Evolutionary conservation across 1,140 invertebrate species (phyloP).

Genomic region (Pseudomyrmex sp.): DNA sequence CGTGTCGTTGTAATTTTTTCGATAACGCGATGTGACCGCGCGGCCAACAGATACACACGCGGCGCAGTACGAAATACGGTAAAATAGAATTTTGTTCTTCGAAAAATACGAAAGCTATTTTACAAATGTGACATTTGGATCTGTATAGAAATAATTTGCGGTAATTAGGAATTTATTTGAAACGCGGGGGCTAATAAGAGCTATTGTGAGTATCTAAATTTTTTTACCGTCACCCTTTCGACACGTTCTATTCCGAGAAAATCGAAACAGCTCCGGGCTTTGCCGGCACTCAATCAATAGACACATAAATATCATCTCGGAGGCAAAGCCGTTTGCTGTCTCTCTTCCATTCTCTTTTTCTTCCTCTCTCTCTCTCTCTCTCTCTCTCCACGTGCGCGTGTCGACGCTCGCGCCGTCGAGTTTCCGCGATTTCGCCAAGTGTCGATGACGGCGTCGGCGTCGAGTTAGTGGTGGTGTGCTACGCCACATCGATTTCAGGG

Average conservation of each 20-base stretch:
- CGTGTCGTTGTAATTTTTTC: neutral
- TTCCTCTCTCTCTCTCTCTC: neutral
- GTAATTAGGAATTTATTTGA: neutral
- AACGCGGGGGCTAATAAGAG: neutral
- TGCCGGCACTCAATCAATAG: conserved; percentile 67
- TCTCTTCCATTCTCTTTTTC: neutral
- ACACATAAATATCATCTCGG: conserved; percentile 68
- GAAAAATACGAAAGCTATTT: neutral
- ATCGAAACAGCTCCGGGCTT: conserved; percentile 41
- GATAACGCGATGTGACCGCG: neutral
- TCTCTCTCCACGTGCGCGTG: conserved; percentile 17
- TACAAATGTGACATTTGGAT: no score
- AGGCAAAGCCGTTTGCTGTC: conserved; percentile 11
- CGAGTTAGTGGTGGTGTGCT: conserved; percentile 58
- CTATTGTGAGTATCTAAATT: neutral
- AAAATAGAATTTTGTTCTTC: neutral
- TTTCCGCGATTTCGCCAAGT: conserved; percentile 58
- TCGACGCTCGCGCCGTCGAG: conserved; percentile 21
- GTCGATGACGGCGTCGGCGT: conserved; percentile 59
- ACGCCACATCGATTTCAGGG: conserved; percentile 80
- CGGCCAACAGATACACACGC: neutral
- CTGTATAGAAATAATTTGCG: no score
- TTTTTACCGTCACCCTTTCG: neutral
- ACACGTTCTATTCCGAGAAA: conserved; percentile 17
- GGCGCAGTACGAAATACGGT: neutral